Evolutionary conservation across 2,113 vertebrate genomes (phyloP), one percentile per base, ranked within the genome.

Genomic region (Odocoileus virginianus): DNA sequence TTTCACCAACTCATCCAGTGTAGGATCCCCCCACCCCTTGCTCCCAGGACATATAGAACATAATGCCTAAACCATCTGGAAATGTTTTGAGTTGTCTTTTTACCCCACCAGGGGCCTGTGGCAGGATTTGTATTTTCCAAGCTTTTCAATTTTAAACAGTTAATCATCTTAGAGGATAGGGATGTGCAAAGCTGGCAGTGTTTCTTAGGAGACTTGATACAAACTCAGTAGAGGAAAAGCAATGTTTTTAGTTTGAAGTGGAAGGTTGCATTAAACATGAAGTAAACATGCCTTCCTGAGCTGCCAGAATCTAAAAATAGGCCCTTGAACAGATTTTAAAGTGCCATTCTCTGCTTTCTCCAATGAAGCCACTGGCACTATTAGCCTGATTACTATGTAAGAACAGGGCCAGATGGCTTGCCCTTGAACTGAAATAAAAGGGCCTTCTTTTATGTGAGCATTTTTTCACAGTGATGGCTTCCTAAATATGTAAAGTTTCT

Each of bases 131-230:
- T 95, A 98, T 84, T 67, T 97, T 81, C 43, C 95, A 96, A 96
- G 96, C 71, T 87, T 91, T 98, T 96, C 87, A 16, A 16, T 98
- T 98, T 96, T 86, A 97, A 95, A 97, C 97, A 96, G 79, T 96
- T 98, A 96, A 98, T 97, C 96, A 97, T 96, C 50, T 96, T 43
- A 97, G 76, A 93, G 92, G 95, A 93, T 43, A 97, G 54, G 71
- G 97, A 96, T 85, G 92, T 97, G 97, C 94, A 95, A 96, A 81
- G 54, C 94, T 74, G 93, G 79, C 47, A 64, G 61, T 57, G 93
- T 92, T 97, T 97, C 96, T 82, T 87, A 84, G 89, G 17, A 81
- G 94, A 94, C 47, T 96, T 58, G 87, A 96, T 64, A 91, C 89
- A 90, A 97, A 86, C 95, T 97, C 74, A 93, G 93, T 58, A 92